Percentiles rank a stretch among this genome's conserved stretches.
Evolutionary conservation across 1,140 invertebrate species (phyloP).

Genomic region (Drosophila ironensis): DNA sequence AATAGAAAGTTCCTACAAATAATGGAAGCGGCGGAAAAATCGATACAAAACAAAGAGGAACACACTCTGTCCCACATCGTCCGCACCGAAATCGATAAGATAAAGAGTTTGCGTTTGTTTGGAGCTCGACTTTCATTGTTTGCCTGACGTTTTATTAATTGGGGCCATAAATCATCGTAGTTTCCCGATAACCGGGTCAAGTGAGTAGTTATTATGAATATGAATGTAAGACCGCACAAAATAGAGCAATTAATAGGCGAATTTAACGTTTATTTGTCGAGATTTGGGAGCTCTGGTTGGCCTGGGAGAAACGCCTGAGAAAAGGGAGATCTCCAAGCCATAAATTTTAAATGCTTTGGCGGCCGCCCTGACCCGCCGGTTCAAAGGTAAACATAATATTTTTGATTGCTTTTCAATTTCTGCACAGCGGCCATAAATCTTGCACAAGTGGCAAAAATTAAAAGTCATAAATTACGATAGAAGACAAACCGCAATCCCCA

Average conservation of each 20-base stretch:
- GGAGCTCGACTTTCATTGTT: constrained; percentile 28
- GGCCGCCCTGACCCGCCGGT: constrained; percentile 10
- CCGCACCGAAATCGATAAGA: constrained; percentile 42
- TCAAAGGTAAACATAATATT: constrained; percentile 77
- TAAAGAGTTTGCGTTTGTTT: constrained; percentile 39
- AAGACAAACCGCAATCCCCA: constrained; percentile 35
- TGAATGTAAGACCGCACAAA: not conserved
- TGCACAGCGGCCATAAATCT: constrained; percentile 68
- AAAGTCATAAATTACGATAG: constrained; percentile 71
- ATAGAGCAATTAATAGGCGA: not conserved
- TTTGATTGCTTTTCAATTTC: constrained; percentile 76
- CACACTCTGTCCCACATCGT: constrained; percentile 18
- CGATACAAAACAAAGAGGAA: constrained; percentile 38
- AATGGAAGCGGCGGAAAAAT: constrained; percentile 39
- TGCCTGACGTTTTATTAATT: constrained; percentile 10
- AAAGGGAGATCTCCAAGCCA: no score
- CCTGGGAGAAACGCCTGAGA: no score
- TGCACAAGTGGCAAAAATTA: constrained; percentile 67
- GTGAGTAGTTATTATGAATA: constrained; percentile 3
- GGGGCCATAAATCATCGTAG: constrained; percentile 21
- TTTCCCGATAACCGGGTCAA: constrained; percentile 1
- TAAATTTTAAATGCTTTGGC: no score
- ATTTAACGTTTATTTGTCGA: no score
- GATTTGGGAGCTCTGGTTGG: no score
- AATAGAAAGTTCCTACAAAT: constrained; percentile 49